Base-by-base conservation (phyloP, 2,888 invertebrate species). In the Tachina grossa region DNA sequence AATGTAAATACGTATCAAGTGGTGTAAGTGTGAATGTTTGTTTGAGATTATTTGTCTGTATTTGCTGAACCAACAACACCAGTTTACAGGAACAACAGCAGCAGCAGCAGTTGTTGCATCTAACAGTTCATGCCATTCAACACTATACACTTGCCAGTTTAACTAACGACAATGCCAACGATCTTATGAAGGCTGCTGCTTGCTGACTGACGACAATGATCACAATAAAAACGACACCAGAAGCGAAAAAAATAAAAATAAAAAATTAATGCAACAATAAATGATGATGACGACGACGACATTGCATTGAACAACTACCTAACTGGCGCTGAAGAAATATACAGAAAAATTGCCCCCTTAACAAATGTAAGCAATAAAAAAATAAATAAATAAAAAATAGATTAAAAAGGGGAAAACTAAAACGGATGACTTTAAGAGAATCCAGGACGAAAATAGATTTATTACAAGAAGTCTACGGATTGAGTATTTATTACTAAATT, bases 381-480 rank as follows among this genome's bases (percentile, higher is more conserved):
- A 22, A 53, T 45, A 65, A 57, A 78, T 16, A 19, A 16, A 57
- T 47, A 39, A 22, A 43, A 71, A 63, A 31, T n/a, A 45, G 47
- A 66, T 22, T 6, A 31, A 39, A 8, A 76, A 51, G 31, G n/a
- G 68, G 11, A 6, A 66, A 53, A 14, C 9, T 19, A 47, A 57
- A 81, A 71, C 84, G 77, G 66, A 78, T 84, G 83, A 77, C 72
- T 79, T 75, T 85, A 84, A 81, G 79, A 86, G 84, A 87, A 88
- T 82, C 84, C 88, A 87, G 87, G 87, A 88, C 79, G 77, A 87
- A 88, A 88, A 88, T 88, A 88, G 87, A 88, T 88, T 87, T 86
- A 87, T 84, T 87, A 87, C 84, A 79, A 75, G 75, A 86, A 86
- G 72, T 82, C 77, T 83, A 83, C 61, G 72, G 57, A 82, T 68